Evolutionary conservation across 2,113 vertebrate genomes (phyloP).

Genomic region (Lamprotornis superbus): DNA sequence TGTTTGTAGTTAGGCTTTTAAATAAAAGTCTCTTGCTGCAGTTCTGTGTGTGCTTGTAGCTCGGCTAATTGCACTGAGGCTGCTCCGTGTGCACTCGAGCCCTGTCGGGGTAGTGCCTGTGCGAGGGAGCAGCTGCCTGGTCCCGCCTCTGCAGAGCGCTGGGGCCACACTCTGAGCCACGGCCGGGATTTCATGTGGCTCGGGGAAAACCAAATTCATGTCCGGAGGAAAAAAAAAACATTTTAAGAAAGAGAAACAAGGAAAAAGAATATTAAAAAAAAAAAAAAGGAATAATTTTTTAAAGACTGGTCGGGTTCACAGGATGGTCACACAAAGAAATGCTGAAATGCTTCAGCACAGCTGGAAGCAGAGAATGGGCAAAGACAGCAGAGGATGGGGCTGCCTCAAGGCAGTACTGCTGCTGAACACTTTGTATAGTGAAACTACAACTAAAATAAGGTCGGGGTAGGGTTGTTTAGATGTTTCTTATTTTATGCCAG

Average conservation of each 20-base stretch:
- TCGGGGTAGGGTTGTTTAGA: neutral
- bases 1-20: neutral
- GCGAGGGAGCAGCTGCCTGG: neutral
- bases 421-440: neutral
- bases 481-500: neutral
- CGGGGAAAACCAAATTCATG: neutral
- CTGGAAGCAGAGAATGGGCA: neutral
- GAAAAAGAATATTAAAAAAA: neutral
- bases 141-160: neutral
- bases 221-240: too few species aligned
- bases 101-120: rapidly evolving
- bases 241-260: too few species aligned
- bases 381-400: neutral
- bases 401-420: neutral
- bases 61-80: neutral
- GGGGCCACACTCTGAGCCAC: neutral
- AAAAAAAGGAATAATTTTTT: too few species aligned
- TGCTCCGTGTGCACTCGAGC: neutral
- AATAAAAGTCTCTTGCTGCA: neutral
- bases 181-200: neutral
- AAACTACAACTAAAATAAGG: neutral
- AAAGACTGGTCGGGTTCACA: neutral
- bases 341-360: neutral
- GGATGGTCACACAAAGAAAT: neutral
- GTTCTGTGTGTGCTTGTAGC: neutral